Conservation (phyloP, 2,888 invertebrate species). For the Eremobia ochroleuca region DNA sequence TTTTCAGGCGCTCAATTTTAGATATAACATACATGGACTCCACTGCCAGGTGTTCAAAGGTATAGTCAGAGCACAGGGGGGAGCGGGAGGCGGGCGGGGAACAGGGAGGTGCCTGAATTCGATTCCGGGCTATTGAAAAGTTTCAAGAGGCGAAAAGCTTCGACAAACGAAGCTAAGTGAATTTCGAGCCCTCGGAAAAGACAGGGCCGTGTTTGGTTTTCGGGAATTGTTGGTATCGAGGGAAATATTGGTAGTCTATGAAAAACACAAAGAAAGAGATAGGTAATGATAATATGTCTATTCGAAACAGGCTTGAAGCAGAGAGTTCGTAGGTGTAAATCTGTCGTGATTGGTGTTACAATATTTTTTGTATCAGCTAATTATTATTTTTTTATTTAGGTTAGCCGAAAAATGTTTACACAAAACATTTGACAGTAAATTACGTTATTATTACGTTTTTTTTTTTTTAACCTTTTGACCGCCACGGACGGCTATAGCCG, state of each 20-base stretch:
- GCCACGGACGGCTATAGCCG: too few relatives aligned
- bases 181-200: constrained; percentile 88
- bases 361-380: background rate
- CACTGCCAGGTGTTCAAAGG: constrained; percentile 76
- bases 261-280: background rate
- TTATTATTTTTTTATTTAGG: too few relatives aligned
- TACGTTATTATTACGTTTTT: too few relatives aligned
- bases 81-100: constrained; percentile 50
- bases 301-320: background rate
- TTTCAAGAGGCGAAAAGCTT: constrained; percentile 91
- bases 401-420: too few relatives aligned
- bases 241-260: background rate
- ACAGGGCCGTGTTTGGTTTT: constrained; percentile 70
- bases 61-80: constrained; percentile 62
- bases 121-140: constrained; percentile 91
- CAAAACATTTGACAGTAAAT: too few relatives aligned
- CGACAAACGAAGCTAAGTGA: constrained; percentile 92
- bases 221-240: background rate
- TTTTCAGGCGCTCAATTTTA: constrained; percentile 58
- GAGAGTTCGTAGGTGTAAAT: background rate
- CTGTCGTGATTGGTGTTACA: background rate
- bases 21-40: constrained; percentile 73
- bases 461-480: too few relatives aligned
- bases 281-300: background rate
- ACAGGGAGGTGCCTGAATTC: constrained; percentile 83